Evolutionary conservation across 1,140 invertebrate genomes (phyloP).

Genomic region (Solen grandis): DNA sequence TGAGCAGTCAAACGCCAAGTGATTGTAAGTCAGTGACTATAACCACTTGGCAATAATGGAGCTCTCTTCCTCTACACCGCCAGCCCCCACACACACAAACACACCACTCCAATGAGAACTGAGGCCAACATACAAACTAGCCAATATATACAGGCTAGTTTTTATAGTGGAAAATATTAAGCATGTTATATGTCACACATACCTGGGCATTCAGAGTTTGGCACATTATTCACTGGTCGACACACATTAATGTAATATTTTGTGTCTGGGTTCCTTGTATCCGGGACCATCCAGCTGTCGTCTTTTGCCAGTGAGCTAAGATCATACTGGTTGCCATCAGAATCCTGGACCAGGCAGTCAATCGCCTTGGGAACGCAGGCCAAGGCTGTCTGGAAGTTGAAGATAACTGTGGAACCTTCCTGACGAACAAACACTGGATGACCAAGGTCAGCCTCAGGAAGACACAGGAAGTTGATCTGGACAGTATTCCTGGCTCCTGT

Average conservation of each 20-base stretch:
- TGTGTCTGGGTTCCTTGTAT: constrained; percentile 54
- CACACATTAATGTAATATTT: constrained; percentile 76
- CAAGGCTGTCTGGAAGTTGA: constrained; percentile 71
- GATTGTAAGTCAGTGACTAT: too few species aligned
- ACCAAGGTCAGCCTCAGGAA: constrained; percentile 54
- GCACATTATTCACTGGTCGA: constrained; percentile 66
- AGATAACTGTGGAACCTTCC: constrained; percentile 59
- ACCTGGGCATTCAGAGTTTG: constrained; percentile 71
- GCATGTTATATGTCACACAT: too few species aligned
- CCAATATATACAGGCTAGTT: too few species aligned
- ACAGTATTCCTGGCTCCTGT: constrained; percentile 64
- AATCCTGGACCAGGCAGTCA: constrained; percentile 73
- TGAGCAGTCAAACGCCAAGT: too few species aligned
- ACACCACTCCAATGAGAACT: too few species aligned
- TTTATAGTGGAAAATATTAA: too few species aligned
- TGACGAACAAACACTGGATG: constrained; percentile 50
- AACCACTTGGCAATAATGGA: too few species aligned
- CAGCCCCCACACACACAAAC: too few species aligned
- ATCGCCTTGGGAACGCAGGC: constrained; percentile 69
- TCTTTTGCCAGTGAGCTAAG: constrained; percentile 64
- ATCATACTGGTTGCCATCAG: constrained; percentile 70
- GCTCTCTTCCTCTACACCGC: too few species aligned
- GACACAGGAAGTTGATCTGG: constrained; percentile 66
- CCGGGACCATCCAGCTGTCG: constrained; percentile 61
- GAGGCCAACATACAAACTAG: too few species aligned